These are phyloP conservation scores for Drosophila picticornis DNA, from an alignment of 2,888 invertebrate genomes.

Conservation along the genomic window DNA sequence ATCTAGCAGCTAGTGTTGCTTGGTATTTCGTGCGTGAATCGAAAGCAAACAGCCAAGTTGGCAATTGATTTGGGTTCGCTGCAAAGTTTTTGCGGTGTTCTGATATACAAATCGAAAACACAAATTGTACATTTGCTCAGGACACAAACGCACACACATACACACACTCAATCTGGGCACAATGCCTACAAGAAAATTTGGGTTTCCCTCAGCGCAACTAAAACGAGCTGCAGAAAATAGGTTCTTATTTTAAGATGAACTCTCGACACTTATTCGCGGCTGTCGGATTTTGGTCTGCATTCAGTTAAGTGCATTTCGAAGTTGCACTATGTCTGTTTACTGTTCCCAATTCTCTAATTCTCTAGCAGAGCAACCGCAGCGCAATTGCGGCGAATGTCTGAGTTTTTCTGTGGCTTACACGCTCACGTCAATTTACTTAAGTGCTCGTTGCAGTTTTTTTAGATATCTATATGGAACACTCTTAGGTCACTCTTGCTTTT, in stretches of 20 bases:
- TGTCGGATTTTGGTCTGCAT: conserved; percentile 21
- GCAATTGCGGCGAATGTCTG: conserved; percentile 6
- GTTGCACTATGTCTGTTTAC: conserved; percentile 1
- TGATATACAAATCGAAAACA: not conserved
- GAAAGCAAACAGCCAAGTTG: not conserved
- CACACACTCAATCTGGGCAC: conserved; percentile 17
- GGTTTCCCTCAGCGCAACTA: conserved; percentile 1
- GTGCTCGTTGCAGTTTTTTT: not conserved
- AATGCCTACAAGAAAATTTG: conserved; percentile 36
- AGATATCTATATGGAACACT: not conserved
- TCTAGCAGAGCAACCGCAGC: not conserved
- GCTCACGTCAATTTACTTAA: conserved; percentile 9
- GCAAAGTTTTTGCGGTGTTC: not conserved
- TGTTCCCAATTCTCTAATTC: conserved; percentile 6
- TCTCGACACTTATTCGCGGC: conserved; percentile 20
- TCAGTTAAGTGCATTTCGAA: conserved; percentile 32
- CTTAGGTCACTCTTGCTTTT: not conserved
- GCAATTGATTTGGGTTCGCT: not conserved
- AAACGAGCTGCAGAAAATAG: conserved; percentile 55
- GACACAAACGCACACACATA: not conserved
- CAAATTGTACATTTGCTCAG: not conserved
- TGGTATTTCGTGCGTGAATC: not conserved
- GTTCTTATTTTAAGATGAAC: conserved; percentile 42
- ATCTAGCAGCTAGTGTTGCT: not conserved
- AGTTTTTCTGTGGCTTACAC: conserved; percentile 2